Conservation (phyloP, 2,797 vertebrate species). For the Myotis myotis region DNA sequence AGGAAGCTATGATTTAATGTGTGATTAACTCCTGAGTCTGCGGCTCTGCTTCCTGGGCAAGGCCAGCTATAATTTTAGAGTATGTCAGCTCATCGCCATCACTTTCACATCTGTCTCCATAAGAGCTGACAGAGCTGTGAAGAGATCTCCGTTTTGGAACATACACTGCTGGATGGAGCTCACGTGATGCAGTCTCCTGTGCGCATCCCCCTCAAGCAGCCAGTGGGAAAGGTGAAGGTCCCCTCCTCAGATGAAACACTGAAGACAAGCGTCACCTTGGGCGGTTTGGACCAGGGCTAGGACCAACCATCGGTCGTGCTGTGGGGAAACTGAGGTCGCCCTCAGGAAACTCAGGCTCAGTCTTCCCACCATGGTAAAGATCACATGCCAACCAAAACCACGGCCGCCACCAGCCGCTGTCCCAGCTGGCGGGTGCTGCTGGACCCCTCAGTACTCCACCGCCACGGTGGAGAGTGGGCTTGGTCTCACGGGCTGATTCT, state of each 20-base stretch:
- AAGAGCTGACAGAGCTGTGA: background rate
- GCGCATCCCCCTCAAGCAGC: background rate
- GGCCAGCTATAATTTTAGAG: background rate
- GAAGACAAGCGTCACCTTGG: fast-evolving
- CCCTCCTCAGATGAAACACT: fast-evolving
- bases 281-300: no score
- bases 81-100: background rate
- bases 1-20: background rate
- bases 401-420: fast-evolving
- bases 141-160: background rate
- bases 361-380: background rate
- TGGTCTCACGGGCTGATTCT: background rate
- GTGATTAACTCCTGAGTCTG: background rate
- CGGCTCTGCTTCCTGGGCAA: background rate
- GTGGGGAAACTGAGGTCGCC: background rate
- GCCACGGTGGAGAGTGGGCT: no score
- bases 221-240: background rate
- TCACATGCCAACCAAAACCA: background rate
- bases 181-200: background rate
- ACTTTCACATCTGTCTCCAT: background rate
- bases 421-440: background rate
- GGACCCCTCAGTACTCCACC: background rate
- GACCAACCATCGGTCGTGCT: background rate
- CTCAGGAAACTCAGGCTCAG: background rate
- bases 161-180: no score